A percentile compares a stretch with the other conserved stretches of the same genome.
phyloP scores from a whole-genome alignment of 2,113 vertebrate species.

The Entosphenus tridentatus region DNA sequence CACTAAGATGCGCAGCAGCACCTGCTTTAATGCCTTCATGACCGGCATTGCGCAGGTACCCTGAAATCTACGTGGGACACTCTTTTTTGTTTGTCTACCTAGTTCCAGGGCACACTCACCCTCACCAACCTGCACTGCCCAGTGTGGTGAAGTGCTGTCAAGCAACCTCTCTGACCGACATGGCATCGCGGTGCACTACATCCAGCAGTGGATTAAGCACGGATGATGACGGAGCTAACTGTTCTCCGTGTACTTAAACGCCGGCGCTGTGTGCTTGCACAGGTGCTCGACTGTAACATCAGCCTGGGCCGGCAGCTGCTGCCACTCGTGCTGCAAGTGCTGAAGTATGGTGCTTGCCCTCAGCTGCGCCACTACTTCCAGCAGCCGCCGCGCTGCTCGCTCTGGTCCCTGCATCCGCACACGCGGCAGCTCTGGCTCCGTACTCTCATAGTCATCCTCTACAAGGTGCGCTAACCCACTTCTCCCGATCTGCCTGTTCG shows the following conservation, averaged over 20 bases:
- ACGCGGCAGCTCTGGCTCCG: conserved; percentile 96
- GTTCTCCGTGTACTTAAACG: too few relatives aligned
- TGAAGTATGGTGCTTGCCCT: conserved; percentile 86
- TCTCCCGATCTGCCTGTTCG: too few relatives aligned
- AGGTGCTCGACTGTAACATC: conserved; percentile 99
- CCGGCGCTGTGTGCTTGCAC: conserved; percentile 13
- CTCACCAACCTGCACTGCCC: too few relatives aligned
- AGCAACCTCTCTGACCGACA: too few relatives aligned
- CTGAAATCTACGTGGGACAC: neutral
- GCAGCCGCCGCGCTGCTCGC: conserved; percentile 82
- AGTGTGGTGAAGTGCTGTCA: too few relatives aligned
- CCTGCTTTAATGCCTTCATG: conserved; percentile 95
- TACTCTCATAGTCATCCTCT: conserved; percentile 78
- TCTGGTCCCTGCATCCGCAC: conserved; percentile 79
- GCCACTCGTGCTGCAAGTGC: conserved; percentile 81
- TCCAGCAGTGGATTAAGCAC: too few relatives aligned
- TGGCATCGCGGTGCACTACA: too few relatives aligned
- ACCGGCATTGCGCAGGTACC: conserved; percentile 75
- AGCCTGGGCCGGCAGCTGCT: conserved; percentile 79
- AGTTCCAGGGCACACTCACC: too few relatives aligned
- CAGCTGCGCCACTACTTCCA: conserved; percentile 94
- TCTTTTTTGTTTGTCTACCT: too few relatives aligned
- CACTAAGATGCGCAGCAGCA: conserved; percentile 88
- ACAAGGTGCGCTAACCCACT: conserved; percentile 39
- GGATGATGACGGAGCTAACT: too few relatives aligned